Percentiles rank a stretch among this genome's conserved stretches.
Conservation (phyloP, 2,113 vertebrate species). For the Motacilla alba region DNA sequence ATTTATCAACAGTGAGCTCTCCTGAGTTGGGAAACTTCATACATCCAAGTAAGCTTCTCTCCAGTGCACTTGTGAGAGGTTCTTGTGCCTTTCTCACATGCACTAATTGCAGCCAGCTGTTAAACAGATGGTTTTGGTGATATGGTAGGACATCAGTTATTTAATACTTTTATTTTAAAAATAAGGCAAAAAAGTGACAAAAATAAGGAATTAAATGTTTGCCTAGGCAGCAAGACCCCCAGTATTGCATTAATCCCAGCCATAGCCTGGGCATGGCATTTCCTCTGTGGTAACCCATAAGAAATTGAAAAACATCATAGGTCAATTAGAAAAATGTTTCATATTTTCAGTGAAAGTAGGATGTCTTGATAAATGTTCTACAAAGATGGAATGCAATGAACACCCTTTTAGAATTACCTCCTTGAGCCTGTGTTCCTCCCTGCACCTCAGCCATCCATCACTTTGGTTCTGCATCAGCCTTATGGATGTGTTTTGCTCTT, state of each 20-base stretch:
- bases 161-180: neutral
- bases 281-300: neutral
- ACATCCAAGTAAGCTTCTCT: neutral
- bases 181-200: neutral
- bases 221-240: neutral
- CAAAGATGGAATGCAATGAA: neutral
- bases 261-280: neutral
- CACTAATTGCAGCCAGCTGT: conserved; percentile 15
- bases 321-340: neutral
- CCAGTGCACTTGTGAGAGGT: neutral
- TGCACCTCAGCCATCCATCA: neutral
- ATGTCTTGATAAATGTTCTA: neutral
- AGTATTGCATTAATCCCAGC: neutral
- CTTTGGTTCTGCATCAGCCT: neutral
- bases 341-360: neutral
- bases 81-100: neutral
- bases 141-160: neutral
- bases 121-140: neutral
- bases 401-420: neutral
- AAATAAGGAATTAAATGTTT: neutral
- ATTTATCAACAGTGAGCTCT: neutral
- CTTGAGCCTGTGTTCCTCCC: neutral
- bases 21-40: neutral
- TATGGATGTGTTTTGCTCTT: neutral
- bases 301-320: neutral